phyloP scores from a whole-genome alignment of 92 coral and sea anemone genomes.

The Palythoa heliodiscus region DNA sequence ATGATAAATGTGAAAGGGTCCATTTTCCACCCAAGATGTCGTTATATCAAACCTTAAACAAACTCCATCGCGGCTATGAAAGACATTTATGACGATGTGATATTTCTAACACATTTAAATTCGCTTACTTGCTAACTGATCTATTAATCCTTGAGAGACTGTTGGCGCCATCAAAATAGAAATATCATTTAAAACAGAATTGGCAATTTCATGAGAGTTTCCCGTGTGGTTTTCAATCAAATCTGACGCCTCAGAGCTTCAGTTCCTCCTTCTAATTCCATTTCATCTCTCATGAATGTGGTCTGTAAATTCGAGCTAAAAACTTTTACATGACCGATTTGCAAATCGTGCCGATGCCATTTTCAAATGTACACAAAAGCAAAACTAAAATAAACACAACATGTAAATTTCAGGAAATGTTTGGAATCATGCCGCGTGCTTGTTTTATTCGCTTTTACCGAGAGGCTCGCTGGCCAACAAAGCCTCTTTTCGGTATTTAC shows the following conservation, averaged over 20 bases:
- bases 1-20: conserved; percentile 21
- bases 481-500: not conserved
- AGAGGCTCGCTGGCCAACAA: not conserved
- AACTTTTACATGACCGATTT: not conserved
- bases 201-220: not conserved
- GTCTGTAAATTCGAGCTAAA: not conserved
- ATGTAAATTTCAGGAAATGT: conserved; percentile 38
- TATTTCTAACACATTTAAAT: conserved; percentile 17
- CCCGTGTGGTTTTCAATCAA: not conserved
- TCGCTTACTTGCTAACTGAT: not conserved
- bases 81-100: conserved; percentile 21
- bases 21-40: not conserved
- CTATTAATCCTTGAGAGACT: conserved; percentile 1
- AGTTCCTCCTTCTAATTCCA: not conserved
- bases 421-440: not conserved
- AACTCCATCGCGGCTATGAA: not conserved
- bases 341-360: conserved; percentile 9
- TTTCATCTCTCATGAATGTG: not conserved
- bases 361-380: conserved; percentile 32
- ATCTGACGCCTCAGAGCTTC: not conserved
- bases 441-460: not conserved
- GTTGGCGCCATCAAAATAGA: conserved; percentile 9
- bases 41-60: not conserved
- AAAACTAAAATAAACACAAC: conserved; percentile 27
- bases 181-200: conserved; percentile 26